These are phyloP conservation scores for Lasioglossum leucozonium DNA, from an alignment of 2,888 invertebrate genomes.

Conservation along the genomic window DNA sequence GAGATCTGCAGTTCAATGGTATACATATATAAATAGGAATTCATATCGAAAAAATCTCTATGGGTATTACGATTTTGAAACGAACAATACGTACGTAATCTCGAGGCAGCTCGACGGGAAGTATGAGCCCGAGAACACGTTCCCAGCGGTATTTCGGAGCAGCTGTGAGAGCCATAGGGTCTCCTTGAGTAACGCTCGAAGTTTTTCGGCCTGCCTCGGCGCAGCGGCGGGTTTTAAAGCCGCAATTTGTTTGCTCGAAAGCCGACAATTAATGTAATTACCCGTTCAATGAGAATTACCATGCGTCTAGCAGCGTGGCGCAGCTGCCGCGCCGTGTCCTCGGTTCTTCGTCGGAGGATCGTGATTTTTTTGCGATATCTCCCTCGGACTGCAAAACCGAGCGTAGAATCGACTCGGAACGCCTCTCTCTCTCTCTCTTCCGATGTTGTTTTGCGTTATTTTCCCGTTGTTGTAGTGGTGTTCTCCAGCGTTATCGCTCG, in stretches of 20 bases:
- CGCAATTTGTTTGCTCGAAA: constrained; percentile 71
- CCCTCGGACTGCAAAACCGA: constrained; percentile 57
- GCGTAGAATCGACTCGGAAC: not conserved
- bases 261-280: constrained; percentile 78
- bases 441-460: not conserved
- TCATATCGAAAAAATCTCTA: not conserved
- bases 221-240: constrained; percentile 56
- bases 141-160: not conserved
- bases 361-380: constrained; percentile 62
- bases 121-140: not conserved
- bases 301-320: constrained; percentile 51
- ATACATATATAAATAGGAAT: too few species aligned
- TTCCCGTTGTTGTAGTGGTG: not conserved
- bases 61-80: not conserved
- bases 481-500: constrained; percentile 23
- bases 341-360: constrained; percentile 51
- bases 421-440: not conserved
- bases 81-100: not conserved
- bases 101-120: not conserved
- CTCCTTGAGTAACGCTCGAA: not conserved
- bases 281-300: constrained; percentile 73
- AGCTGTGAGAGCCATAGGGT: not conserved
- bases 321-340: constrained; percentile 33
- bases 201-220: constrained; percentile 22
- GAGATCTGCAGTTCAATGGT: not conserved